Conservation (phyloP, 2,888 invertebrate genomes). For the Diaprepes abbreviatus region DNA sequence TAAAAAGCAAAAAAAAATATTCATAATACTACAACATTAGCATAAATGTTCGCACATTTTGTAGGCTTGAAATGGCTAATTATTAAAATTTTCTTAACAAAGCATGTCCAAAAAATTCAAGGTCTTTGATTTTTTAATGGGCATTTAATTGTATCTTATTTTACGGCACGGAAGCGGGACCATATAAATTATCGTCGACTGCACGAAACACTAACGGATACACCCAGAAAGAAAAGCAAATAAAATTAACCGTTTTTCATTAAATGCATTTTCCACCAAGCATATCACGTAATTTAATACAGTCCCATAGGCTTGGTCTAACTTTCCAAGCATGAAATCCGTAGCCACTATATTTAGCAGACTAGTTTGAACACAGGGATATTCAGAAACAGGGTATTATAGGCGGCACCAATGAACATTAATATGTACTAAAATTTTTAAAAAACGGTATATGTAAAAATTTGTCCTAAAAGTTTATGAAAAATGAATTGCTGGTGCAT, state of each 20-base stretch:
- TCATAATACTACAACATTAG: too few relatives aligned
- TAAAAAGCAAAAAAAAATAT: too few relatives aligned
- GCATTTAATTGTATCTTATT: not conserved
- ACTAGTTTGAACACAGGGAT: not conserved
- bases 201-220: slow-evolving; percentile 13
- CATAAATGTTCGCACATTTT: too few relatives aligned
- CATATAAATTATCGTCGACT: slow-evolving; percentile 1
- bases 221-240: slow-evolving; percentile 20
- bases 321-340: slow-evolving; percentile 18
- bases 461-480: too few relatives aligned
- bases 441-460: too few relatives aligned
- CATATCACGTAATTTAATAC: slow-evolving; percentile 16
- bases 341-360: slow-evolving; percentile 21
- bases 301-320: slow-evolving; percentile 10
- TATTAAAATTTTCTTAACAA: not conserved
- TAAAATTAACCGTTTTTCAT: slow-evolving; percentile 22
- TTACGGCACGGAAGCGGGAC: slow-evolving; percentile 7
- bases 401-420: not conserved
- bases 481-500: too few relatives aligned
- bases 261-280: slow-evolving; percentile 17
- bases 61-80: not conserved
- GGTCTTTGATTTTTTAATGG: not conserved
- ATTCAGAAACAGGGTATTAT: not conserved
- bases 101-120: not conserved
- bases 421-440: too few relatives aligned